Conservation (phyloP, 2,113 vertebrate genomes). For the Megatriorchis doriae region DNA sequence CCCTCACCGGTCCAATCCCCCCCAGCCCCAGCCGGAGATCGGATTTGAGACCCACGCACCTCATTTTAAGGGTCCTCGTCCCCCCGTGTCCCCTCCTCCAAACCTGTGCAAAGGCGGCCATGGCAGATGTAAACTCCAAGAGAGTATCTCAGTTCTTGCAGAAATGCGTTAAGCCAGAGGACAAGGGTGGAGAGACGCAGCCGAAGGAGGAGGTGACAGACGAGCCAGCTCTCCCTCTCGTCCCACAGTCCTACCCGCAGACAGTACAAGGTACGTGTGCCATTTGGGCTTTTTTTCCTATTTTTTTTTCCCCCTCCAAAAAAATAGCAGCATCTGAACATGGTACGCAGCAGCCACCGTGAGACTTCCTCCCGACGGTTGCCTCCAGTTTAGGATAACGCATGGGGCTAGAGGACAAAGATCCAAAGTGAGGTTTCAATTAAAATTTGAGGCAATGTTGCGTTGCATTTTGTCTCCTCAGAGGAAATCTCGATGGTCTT, state of each 20-base stretch:
- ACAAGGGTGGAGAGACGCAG: neutral
- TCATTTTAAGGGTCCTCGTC: neutral
- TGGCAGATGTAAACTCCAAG: neutral
- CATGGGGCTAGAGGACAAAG: neutral
- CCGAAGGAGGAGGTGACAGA: neutral
- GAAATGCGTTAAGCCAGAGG: neutral
- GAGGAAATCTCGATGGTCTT: slow-evolving; percentile 26
- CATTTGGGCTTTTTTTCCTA: too few species aligned
- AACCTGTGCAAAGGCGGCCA: neutral
- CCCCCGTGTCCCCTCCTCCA: neutral
- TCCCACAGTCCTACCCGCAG: neutral
- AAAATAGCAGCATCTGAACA: neutral
- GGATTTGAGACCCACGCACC: neutral
- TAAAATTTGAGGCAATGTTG: accelerated
- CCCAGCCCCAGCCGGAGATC: too few species aligned
- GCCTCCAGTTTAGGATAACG: neutral
- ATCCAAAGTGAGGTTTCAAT: accelerated
- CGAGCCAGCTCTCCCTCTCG: neutral
- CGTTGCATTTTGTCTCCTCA: neutral
- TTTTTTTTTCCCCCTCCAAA: too few species aligned
- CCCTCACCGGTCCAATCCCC: too few species aligned
- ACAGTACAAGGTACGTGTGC: neutral
- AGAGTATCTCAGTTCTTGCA: neutral
- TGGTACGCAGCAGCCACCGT: accelerated
- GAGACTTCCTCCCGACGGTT: too few species aligned